These are phyloP conservation scores for Champsocephalus gunnari DNA, from an alignment of 2,797 vertebrate genomes.

Conservation along the genomic window DNA sequence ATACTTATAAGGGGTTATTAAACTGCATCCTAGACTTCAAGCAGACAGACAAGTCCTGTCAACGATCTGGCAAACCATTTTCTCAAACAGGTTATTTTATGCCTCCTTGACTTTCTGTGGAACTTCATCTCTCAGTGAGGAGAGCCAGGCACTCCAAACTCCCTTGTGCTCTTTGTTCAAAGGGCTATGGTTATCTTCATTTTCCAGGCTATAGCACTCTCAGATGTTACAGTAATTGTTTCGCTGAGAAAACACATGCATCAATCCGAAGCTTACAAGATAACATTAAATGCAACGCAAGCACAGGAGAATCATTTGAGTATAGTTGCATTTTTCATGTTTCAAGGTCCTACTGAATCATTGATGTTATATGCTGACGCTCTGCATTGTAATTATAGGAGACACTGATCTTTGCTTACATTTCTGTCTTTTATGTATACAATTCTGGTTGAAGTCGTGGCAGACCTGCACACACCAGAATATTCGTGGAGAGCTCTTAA, in stretches of 20 bases:
- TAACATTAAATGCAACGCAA: constrained; percentile 32
- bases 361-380: constrained; percentile 53
- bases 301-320: constrained; percentile 36
- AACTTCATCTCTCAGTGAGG: constrained; percentile 12
- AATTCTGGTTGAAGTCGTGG: constrained; percentile 15
- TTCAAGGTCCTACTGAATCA: constrained; percentile 70
- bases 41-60: neutral
- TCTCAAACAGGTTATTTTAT: constrained; percentile 4
- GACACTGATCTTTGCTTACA: constrained; percentile 49
- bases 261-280: constrained; percentile 33
- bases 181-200: constrained; percentile 8
- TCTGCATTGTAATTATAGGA: constrained; percentile 64
- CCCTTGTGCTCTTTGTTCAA: constrained; percentile 10
- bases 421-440: constrained; percentile 26
- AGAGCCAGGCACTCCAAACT: neutral
- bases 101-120: constrained; percentile 8
- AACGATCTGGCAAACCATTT: neutral
- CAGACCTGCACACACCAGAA: constrained; percentile 36
- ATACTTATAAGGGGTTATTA: too few species aligned
- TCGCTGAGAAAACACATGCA: constrained; percentile 34
- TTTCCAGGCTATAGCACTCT: neutral
- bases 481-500: constrained; percentile 18
- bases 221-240: constrained; percentile 37
- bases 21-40: neutral
- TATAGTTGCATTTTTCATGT: constrained; percentile 62